A percentile compares a stretch with the other conserved stretches of the same genome.
phyloP scores from a whole-genome alignment of 2,888 invertebrate genomes.

The Gandaritis pyraliata region DNA sequence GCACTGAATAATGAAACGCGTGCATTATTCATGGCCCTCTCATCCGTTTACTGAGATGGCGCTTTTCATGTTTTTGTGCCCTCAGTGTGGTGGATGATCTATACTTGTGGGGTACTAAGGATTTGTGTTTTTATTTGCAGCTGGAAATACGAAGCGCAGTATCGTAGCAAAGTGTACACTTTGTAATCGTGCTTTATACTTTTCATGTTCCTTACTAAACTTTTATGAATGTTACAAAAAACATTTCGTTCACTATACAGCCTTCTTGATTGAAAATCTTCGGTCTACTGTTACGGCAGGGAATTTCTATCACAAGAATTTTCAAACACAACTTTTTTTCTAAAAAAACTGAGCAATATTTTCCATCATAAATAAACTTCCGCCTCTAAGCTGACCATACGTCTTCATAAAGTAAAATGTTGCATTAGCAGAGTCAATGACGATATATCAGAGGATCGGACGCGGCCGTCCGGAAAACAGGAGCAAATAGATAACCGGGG shows the following conservation, averaged over 20 bases:
- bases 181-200: no score
- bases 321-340: not conserved
- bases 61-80: conserved; percentile 18
- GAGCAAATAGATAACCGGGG: conserved; percentile 23
- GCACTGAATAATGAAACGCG: conserved; percentile 37
- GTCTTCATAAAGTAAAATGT: conserved; percentile 19
- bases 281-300: no score
- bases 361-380: not conserved
- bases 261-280: no score
- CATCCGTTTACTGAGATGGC: conserved; percentile 29
- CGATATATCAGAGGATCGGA: conserved; percentile 18
- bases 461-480: conserved; percentile 22
- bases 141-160: not conserved
- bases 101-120: not conserved
- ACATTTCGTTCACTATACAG: no score
- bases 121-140: not conserved
- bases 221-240: no score
- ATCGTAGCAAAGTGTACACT: not conserved
- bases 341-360: not conserved
- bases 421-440: conserved; percentile 19
- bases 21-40: conserved; percentile 39
- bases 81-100: conserved; percentile 6
- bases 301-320: no score
- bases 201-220: no score
- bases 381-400: not conserved